These are phyloP conservation scores for Beris chalybata DNA, from an alignment of 2,888 invertebrate genomes.

Conservation along the genomic window DNA sequence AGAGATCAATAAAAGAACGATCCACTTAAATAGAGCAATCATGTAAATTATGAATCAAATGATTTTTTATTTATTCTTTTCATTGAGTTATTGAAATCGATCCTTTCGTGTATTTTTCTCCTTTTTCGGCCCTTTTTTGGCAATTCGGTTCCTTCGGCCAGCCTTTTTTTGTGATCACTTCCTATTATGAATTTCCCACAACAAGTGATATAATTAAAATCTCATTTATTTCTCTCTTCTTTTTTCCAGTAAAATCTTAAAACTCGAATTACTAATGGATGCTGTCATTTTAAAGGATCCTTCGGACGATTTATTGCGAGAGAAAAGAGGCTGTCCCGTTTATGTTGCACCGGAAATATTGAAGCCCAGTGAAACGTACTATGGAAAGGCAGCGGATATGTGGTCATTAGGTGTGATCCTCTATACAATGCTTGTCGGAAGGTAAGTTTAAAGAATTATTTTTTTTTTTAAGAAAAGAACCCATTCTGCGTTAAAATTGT, in stretches of 20 bases:
- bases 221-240: conserved; percentile 9
- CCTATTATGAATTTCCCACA: no score
- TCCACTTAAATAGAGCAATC: no score
- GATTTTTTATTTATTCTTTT: no score
- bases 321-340: conserved; percentile 91
- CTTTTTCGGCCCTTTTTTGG: no score
- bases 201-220: conserved; percentile 10
- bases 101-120: no score
- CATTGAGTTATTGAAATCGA: no score
- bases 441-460: conserved; percentile 57
- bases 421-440: conserved; percentile 92
- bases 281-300: conserved; percentile 82
- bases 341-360: conserved; percentile 94
- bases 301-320: conserved; percentile 78
- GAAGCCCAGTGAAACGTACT: conserved; percentile 73
- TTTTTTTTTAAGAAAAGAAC: background rate
- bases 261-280: conserved; percentile 86
- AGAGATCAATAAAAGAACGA: no score
- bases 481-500: background rate
- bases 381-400: conserved; percentile 86
- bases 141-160: no score
- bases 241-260: conserved; percentile 76
- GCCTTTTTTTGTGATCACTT: no score
- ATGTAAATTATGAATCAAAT: no score
- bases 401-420: conserved; percentile 91